Evolutionary conservation across 2,113 vertebrate genomes (phyloP), one percentile per base, ranked within the genome.

Genomic region (Pollachius pollachius): DNA sequence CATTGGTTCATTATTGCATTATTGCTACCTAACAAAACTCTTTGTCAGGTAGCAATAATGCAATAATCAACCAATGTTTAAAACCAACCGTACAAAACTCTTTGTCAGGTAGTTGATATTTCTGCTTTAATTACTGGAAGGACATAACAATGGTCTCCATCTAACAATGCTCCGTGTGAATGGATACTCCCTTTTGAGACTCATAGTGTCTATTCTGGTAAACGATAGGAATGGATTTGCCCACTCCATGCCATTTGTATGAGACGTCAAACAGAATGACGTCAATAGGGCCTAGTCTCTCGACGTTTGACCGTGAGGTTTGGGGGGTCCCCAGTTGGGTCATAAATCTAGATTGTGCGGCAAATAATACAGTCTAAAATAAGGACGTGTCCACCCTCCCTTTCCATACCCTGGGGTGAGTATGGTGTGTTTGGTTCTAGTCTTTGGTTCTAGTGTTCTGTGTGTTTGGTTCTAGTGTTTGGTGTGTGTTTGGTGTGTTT

Each of bases 211-310:
- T 59, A 37, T 64, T 64, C 34, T 64, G 4, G 27, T 64, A 12
- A 11, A 64, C 37, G 30, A 64, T 64, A 37, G 27, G 62, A 37
- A 41, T 64, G 41, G 18, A 37, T 64, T 64, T 64, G 30, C 62
- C 62, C 62, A 64, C 62, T 64, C 27, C 25, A 64, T 64, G 4
- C 62, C 30, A 64, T 64, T 64, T 64, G 30, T 64, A 64, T 64
- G 37, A 64, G 17, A 41, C 12, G n/a, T 41, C 17, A 37, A 37
- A 37, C 16, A 17, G 27, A 64, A 64, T 64, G 25, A 64, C 37
- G 27, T 64, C 25, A 37, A 37, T 41, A 18, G 37, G 4, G 9
- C 41, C 17, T 37, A 41, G 17, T 15, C 18, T 64, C 62, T 41
- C 62, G 18, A 18, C 4, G 62, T 41, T 41, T 6, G 18, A 64